Evolutionary conservation across 2,888 invertebrate species (phyloP).

Genomic region (Dione vanillae): DNA sequence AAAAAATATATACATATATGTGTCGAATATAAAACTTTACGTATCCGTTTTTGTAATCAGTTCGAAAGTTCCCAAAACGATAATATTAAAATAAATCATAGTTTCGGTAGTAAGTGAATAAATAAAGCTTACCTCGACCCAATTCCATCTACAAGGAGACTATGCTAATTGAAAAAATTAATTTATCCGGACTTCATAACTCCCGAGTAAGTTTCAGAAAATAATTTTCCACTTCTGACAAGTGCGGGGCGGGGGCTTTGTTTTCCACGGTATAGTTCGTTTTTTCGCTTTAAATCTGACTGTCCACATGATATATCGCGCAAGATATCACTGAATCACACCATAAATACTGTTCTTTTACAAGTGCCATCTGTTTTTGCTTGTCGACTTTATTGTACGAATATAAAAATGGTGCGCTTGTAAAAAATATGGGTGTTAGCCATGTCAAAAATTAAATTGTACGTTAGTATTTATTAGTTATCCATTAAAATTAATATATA

Average conservation of each 20-base stretch:
- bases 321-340: constrained; percentile 20
- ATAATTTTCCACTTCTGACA: constrained; percentile 43
- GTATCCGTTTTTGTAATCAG: too few species aligned
- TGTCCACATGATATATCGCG: constrained; percentile 24
- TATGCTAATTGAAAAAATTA: constrained; percentile 45
- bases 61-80: neutral
- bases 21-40: too few species aligned
- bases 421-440: neutral
- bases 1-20: too few species aligned
- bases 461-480: too few species aligned
- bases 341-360: constrained; percentile 23
- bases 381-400: constrained; percentile 15
- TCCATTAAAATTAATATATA: too few species aligned
- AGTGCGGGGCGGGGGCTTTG: constrained; percentile 40
- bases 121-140: constrained; percentile 36
- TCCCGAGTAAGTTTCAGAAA: constrained; percentile 41
- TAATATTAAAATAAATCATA: constrained; percentile 17
- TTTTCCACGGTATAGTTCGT: constrained; percentile 32
- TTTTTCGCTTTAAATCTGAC: constrained; percentile 27
- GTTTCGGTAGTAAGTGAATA: constrained; percentile 18
- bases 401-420: neutral
- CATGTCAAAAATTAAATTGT: too few species aligned
- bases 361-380: constrained; percentile 23
- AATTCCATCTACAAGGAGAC: constrained; percentile 35
- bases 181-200: constrained; percentile 43